Conservation (phyloP, 2,888 invertebrate species). For the Criorhina ranunculi region DNA sequence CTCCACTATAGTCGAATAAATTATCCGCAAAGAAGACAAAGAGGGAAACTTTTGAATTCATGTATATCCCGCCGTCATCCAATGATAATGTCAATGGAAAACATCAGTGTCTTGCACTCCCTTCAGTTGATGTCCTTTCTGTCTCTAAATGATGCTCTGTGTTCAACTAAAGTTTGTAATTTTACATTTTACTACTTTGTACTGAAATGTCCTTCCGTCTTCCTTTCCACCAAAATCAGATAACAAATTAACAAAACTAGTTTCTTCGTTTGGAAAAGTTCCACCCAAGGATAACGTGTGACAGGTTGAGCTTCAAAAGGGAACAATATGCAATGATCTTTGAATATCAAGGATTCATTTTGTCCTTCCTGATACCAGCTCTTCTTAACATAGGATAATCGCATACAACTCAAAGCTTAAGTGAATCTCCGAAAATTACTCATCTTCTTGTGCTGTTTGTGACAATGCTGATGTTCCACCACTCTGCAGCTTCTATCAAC, state of each 20-base stretch:
- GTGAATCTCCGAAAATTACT: conserved; percentile 48
- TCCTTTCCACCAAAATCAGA: background rate
- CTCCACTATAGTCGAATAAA: no score
- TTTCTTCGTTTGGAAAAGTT: conserved; percentile 6
- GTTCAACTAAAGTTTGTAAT: background rate
- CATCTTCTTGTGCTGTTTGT: conserved; percentile 34
- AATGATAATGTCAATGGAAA: background rate
- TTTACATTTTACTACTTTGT: conserved; percentile 2
- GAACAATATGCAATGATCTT: conserved; percentile 47
- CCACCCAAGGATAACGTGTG: conserved; percentile 35
- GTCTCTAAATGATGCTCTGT: background rate
- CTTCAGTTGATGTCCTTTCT: conserved; percentile 1
- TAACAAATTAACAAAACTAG: conserved; percentile 29
- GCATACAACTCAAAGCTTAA: conserved; percentile 49
- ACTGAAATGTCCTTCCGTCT: background rate
- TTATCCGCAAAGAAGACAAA: no score
- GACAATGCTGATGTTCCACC: conserved; percentile 34
- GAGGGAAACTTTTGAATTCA: no score
- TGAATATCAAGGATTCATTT: conserved; percentile 33
- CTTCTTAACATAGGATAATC: conserved; percentile 26
- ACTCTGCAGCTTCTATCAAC: background rate
- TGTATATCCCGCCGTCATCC: background rate
- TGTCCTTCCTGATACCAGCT: background rate
- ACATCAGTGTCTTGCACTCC: background rate
- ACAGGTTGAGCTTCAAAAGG: conserved; percentile 46